phyloP scores from a whole-genome alignment of 2,797 vertebrate genomes.

The Xenentodon cancila region DNA sequence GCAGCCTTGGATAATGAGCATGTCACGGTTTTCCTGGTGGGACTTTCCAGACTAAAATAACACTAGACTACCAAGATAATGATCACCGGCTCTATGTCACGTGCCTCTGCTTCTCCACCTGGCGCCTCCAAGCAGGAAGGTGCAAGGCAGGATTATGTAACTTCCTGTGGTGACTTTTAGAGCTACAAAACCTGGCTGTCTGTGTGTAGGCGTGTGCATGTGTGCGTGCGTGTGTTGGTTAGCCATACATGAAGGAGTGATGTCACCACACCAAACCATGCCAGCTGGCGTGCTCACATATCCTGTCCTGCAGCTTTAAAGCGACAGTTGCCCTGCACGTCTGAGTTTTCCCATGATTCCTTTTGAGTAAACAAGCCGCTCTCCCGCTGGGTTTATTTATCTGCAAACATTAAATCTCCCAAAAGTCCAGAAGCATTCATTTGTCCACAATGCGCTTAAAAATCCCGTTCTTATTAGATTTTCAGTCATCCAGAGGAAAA shows the following conservation, averaged over 20 bases:
- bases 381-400: constrained; percentile 1
- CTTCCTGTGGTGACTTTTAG: no score
- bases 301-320: constrained; percentile 52
- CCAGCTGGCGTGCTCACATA: constrained; percentile 55
- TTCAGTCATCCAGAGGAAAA: constrained; percentile 4
- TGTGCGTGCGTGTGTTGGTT: constrained; percentile 4
- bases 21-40: no score
- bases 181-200: no score
- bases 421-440: not conserved
- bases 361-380: constrained; percentile 24
- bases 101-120: no score
- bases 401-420: constrained; percentile 10
- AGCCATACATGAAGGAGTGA: constrained; percentile 33
- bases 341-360: constrained; percentile 45
- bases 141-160: no score
- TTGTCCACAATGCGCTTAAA: not conserved
- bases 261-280: constrained; percentile 37
- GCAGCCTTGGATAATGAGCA: no score
- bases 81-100: no score
- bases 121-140: no score
- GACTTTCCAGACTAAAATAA: no score
- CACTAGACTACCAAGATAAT: no score
- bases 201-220: no score
- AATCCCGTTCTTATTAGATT: not conserved
- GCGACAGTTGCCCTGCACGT: not conserved